Evolutionary conservation across 2,888 invertebrate genomes (phyloP).

Genomic region (Thereva unica): DNA sequence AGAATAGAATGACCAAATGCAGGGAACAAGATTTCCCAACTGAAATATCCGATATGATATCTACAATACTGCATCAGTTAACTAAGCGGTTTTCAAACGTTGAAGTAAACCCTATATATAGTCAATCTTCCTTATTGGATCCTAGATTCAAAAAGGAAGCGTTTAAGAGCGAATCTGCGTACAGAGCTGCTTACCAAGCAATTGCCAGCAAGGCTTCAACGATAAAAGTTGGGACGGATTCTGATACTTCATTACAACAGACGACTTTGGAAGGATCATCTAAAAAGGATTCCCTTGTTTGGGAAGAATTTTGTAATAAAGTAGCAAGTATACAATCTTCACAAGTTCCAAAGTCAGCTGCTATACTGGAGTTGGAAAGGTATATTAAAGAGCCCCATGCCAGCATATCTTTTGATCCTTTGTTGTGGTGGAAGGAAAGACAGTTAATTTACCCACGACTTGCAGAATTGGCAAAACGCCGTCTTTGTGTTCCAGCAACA

Average conservation of each 20-base stretch:
- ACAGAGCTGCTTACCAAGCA: no score
- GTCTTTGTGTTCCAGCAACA: slow-evolving; percentile 4
- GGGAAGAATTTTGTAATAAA: slow-evolving; percentile 3
- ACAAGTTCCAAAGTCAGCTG: background rate
- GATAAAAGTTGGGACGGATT: no score
- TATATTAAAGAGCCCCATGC: slow-evolving; percentile 5
- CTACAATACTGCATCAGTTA: no score
- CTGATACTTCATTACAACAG: no score
- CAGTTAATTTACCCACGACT: slow-evolving; percentile 10
- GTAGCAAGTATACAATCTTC: background rate
- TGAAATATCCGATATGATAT: no score
- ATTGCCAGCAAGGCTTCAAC: no score
- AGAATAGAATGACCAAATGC: no score
- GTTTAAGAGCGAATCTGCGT: slow-evolving; percentile 13
- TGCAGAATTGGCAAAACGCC: slow-evolving; percentile 4
- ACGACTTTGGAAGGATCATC: background rate
- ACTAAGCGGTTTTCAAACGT: no score
- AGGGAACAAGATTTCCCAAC: no score
- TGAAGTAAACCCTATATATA: background rate
- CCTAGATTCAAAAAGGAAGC: slow-evolving; percentile 44
- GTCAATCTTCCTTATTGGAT: slow-evolving; percentile 44
- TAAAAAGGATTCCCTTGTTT: background rate
- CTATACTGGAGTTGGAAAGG: background rate
- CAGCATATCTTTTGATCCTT: background rate
- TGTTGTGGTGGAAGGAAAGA: slow-evolving; percentile 7